phyloP scores from a whole-genome alignment of 2,888 invertebrate species.

The Tipula helvola region DNA sequence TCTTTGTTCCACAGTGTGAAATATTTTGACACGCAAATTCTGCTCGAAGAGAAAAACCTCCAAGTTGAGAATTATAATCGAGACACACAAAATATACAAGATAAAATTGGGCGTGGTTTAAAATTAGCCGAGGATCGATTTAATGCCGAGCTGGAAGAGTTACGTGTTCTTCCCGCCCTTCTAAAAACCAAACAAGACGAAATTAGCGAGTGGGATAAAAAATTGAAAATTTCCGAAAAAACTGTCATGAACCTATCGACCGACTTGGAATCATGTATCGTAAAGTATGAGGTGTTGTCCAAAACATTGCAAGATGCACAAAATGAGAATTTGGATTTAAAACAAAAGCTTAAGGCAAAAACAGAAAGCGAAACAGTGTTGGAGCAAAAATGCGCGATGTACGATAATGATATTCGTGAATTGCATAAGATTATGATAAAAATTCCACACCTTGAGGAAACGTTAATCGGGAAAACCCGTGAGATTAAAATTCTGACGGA shows the following conservation, averaged over 20 bases:
- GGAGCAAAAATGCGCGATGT: neutral
- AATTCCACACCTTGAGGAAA: conserved; percentile 17
- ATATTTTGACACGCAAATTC: neutral
- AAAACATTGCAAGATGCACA: conserved; percentile 15
- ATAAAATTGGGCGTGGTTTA: conserved; percentile 9
- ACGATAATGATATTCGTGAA: conserved; percentile 14
- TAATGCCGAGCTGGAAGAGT: conserved; percentile 17
- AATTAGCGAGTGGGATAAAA: conserved; percentile 14
- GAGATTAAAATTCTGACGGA: conserved; percentile 12
- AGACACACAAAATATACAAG: neutral
- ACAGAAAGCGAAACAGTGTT: neutral
- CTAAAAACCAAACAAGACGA: conserved; percentile 16
- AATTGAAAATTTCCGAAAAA: conserved; percentile 16
- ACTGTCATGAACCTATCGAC: conserved; percentile 15
- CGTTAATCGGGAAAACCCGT: conserved; percentile 14
- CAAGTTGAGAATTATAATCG: neutral
- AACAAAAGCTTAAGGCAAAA: neutral
- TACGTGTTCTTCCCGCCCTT: conserved; percentile 15
- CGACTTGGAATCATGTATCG: conserved; percentile 17
- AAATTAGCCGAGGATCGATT: conserved; percentile 14
- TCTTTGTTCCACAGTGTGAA: neutral
- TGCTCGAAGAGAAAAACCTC: neutral
- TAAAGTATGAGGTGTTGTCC: conserved; percentile 17
- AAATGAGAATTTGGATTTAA: conserved; percentile 10
- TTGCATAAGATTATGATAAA: conserved; percentile 15